Evolutionary conservation across 2,888 invertebrate genomes (phyloP), one percentile per base, ranked within the genome.

Genomic region (Synanthedon formicaeformis): DNA sequence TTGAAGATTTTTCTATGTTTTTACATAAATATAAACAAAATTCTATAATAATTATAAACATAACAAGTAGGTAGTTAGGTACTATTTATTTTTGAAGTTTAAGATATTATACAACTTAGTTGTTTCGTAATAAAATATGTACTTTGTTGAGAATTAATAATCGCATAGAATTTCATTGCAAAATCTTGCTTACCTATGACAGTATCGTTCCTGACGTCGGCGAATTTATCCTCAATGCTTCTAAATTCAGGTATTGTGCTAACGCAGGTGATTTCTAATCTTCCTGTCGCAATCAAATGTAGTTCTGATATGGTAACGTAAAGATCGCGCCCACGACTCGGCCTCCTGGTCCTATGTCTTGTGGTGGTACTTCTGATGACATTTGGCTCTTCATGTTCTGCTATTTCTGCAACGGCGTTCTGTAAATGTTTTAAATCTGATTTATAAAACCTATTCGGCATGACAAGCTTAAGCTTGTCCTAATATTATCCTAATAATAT

Each of bases 161-260:
- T 23, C 23, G 12, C 12, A 41, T 41, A 49, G n/a, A 11, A 49
- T 1, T 49, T 16, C 16, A 14, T 4, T 14, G 16, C 16, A 23
- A 23, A 23, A 23, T 23, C 4, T 23, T 62, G 78, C 88, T 89
- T 75, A 94, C 94, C 93, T 68, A 90, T 89, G 57, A 92, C 92
- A 49, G 92, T 92, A 64, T 90, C 91, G 60, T 91, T 92, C 72
- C 91, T 90, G 58, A 91, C 87, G 71, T 94, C 94, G 50, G 94
- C 94, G 67, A 92, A 94, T 68, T 91, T 89, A 66, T 92, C 92
- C 55, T 91, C 90, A 59, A 91, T 90, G 58, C 89, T 91, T 55
- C 93, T 89, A 66, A 92, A 92, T 62, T 92, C 91, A 0, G 94
- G 94, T 64, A 94, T 94, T 52, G 94, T 94, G 67, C 94, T 91